Evolutionary conservation across 1,140 invertebrate species (phyloP), one percentile per base, ranked within the genome.

Genomic region (Polyergus mexicanus): DNA sequence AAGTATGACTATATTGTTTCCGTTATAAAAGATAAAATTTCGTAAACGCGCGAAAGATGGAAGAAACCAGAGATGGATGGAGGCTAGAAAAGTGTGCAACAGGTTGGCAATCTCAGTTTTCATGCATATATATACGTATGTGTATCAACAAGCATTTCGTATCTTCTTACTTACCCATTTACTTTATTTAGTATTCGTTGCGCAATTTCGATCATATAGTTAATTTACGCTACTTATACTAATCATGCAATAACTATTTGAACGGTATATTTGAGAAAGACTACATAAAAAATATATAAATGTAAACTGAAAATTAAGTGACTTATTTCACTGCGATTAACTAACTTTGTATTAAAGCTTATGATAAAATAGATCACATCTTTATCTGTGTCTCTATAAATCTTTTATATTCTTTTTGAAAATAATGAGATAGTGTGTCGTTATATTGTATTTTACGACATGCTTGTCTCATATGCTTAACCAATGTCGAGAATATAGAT

Each of bases 21-120:
- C 28, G 8, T 16, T 13, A 11, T 4, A 22, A 28, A 65, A 41
- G 35, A 35, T 63, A 16, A 25, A 25, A 54, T 68, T 85, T 81
- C 25, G 28, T 72, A 51, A 44, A 11, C 22, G 16, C 44, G 28
- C 3, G n/a, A 19, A 58, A 74, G 54, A 74, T 32, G 38, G 19
- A 32, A 72, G 25, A 72, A 32, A 78, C 7, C 5, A 35, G 11
- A 47, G 11, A 28, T 81, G n/a, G 25, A 66, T 22, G 56, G 13
- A 38, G 35, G 25, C 38, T 86, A 77, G 60, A 65, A 86, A 38
- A 74, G 4, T 62, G 65, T 65, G 89, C 90, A 91, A 91, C 90
- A 91, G 88, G 90, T 91, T 87, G 87, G 85, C 58, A 81, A 89
- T 88, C 51, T 62, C 25, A 32, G 32, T 90, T 86, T 77, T 86